Base-by-base conservation (phyloP, 2,888 invertebrate species). In the Prenolepis imparis region DNA sequence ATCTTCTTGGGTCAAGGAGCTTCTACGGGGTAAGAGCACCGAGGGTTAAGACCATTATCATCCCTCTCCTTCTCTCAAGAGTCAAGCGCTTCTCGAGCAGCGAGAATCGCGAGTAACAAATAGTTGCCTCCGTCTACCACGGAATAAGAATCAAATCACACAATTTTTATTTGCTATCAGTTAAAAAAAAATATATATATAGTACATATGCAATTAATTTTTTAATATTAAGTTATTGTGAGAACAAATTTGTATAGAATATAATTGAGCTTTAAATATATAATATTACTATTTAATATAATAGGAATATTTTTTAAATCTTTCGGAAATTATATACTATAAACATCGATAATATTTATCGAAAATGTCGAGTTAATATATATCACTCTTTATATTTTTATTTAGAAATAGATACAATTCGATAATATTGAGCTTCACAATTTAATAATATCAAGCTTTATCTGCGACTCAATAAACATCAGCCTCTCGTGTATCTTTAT, bases 21-120 rank as follows among this genome's bases (percentile, higher is more conserved):
- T 81, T 66, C 74, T 59, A 75, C 61, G 75, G 61, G 28, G 85
- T 52, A 70, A 66, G 67, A 59, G 73, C 73, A 70, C 83, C 83
- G 83, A 83, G 83, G 70, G 83, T 82, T 83, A 80, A 77, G 82
- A 82, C 77, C 78, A 82, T 82, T 82, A 82, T 82, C 82, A 59
- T 82, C 77, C 75, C 77, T 82, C 77, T 70, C 21, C 59, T 72
- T 72, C 59, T 80, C 66, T 63, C 66, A 61, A 77, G 77, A 82
- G 77, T 82, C 82, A 67, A 82, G 67, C 77, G 77, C 59, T 48
- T 21, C 72, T 80, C 48, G 28, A 64, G 66, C 48, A 24, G 12
- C 64, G 57, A 80, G 78, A 72, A 36, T 80, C 59, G 72, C 72
- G 48, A 72, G 78, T 80, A 80, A 80, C 78, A 70, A 80, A 48